A percentile compares a stretch with the other conserved stretches of the same genome.
Evolutionary conservation across 2,113 vertebrate genomes (phyloP).

Genomic region (Uropsilus gracilis): DNA sequence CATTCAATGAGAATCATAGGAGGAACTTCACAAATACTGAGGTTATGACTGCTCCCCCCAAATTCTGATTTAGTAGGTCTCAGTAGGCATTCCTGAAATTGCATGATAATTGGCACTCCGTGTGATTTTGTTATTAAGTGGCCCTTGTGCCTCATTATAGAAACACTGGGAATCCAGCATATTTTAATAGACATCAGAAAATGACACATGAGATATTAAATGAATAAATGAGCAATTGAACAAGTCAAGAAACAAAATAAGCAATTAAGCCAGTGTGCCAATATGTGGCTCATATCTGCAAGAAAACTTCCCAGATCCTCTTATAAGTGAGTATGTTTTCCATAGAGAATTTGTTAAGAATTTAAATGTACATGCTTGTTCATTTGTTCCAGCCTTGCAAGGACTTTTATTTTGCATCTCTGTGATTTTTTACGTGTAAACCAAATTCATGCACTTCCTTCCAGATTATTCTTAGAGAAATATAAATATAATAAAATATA

Average conservation of each 20-base stretch:
- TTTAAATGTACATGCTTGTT: neutral
- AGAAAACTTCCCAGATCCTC: neutral
- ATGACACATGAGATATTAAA: neutral
- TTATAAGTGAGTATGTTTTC: neutral
- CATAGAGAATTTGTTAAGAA: neutral
- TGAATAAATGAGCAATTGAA: neutral
- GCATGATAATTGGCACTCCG: neutral
- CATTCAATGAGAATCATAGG: neutral
- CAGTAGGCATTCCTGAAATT: neutral
- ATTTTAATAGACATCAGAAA: neutral
- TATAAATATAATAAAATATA: conserved; percentile 6
- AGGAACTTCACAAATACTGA: neutral
- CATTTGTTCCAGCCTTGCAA: neutral
- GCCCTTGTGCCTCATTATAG: neutral
- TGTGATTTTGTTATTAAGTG: neutral
- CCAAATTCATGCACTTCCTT: neutral
- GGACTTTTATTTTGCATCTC: neutral
- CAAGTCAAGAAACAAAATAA: conserved; percentile 1
- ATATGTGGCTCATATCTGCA: neutral
- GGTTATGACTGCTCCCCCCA: neutral
- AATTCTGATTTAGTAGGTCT: neutral
- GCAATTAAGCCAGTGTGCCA: neutral
- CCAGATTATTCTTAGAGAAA: neutral
- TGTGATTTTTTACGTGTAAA: neutral
- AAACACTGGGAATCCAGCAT: neutral